These are phyloP conservation scores for Enteromius anoplus DNA, from an alignment of 2,797 vertebrate genomes.

Conservation along the genomic window DNA sequence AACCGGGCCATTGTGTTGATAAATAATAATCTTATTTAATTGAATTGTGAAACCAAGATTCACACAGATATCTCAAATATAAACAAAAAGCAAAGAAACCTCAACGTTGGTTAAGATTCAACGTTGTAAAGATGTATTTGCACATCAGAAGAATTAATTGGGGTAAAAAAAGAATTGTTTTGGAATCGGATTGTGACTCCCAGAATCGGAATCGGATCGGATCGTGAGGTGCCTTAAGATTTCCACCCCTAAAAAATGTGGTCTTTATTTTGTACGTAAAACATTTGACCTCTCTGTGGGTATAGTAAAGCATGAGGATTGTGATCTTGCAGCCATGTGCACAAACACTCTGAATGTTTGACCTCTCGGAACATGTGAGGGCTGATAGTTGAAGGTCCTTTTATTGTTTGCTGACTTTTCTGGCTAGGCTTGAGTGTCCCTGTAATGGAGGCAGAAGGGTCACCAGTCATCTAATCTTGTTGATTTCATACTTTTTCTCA, in stretches of 20 bases:
- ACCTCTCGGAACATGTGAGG: constrained; percentile 16
- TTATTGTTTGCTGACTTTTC: constrained; percentile 50
- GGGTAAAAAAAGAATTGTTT: too few relatives aligned
- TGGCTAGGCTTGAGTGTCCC: constrained; percentile 26
- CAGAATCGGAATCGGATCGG: too few relatives aligned
- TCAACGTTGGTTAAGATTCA: too few relatives aligned
- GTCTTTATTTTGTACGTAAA: neutral
- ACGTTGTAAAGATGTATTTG: too few relatives aligned
- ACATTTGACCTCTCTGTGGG: neutral
- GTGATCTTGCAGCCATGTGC: neutral
- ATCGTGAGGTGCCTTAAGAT: too few relatives aligned
- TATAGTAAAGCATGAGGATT: neutral
- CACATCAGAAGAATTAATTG: too few relatives aligned
- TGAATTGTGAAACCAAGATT: neutral
- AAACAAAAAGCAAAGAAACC: too few relatives aligned
- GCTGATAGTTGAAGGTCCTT: constrained; percentile 46
- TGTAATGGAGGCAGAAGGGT: neutral
- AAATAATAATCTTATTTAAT: neutral
- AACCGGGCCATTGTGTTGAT: too few relatives aligned
- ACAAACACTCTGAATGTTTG: constrained; percentile 25
- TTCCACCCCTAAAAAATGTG: too few relatives aligned
- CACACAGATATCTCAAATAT: too few relatives aligned
- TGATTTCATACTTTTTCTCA: neutral
- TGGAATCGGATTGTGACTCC: too few relatives aligned
- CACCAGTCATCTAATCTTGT: neutral